Evolutionary conservation across 2,888 invertebrate genomes (phyloP).

Genomic region (Pristionchus fissidentatus): DNA sequence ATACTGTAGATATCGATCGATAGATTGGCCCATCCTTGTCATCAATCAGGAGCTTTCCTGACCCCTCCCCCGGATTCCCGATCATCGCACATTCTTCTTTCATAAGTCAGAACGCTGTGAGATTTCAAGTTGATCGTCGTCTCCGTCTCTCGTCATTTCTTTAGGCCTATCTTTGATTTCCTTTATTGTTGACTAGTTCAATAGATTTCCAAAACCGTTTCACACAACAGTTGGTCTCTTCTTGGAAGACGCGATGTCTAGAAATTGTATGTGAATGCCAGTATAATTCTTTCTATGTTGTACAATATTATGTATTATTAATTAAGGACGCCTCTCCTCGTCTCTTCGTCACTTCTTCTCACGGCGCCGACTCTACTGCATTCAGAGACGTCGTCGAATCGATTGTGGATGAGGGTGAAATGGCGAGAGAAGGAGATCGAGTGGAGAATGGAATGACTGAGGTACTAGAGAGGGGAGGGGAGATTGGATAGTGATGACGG

Average conservation of each 20-base stretch:
- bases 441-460: constrained; percentile 42
- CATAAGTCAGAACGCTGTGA: too few species aligned
- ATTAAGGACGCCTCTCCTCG: constrained; percentile 69
- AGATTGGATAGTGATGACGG: not conserved
- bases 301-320: not conserved
- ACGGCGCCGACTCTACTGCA: constrained; percentile 55
- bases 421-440: constrained; percentile 43
- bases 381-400: constrained; percentile 53
- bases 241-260: too few species aligned
- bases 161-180: not conserved
- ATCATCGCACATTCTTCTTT: not conserved
- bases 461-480: not conserved
- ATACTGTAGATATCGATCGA: not conserved
- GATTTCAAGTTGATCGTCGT: too few species aligned
- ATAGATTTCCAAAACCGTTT: too few species aligned
- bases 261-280: not conserved
- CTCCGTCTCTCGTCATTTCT: too few species aligned
- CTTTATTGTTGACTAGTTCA: too few species aligned
- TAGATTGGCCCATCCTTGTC: not conserved
- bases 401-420: constrained; percentile 54
- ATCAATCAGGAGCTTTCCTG: not conserved
- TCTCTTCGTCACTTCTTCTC: constrained; percentile 67
- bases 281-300: not conserved
- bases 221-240: too few species aligned
- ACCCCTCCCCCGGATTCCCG: not conserved